Percentiles rank a stretch among this genome's conserved stretches.
phyloP scores from a whole-genome alignment of 2,113 vertebrate species.

The Mobula hypostoma region DNA sequence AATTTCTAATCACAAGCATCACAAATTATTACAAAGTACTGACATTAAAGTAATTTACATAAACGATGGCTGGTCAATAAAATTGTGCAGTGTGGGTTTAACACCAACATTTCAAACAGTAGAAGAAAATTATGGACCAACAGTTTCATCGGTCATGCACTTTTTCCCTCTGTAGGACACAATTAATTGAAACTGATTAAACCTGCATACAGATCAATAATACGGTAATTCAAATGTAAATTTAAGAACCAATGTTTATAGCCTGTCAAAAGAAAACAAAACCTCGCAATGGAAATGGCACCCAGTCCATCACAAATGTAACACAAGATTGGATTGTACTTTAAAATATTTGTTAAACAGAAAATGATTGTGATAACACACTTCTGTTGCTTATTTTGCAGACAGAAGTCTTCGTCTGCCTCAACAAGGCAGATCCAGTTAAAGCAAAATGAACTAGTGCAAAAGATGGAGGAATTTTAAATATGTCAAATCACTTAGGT shows the following conservation, averaged over 20 bases:
- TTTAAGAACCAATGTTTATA: not conserved
- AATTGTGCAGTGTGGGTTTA: not conserved
- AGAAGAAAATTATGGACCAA: not conserved
- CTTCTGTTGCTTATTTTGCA: not conserved
- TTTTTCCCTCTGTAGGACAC: not conserved
- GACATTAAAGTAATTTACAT: not conserved
- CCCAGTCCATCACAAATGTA: not conserved
- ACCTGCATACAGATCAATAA: slow-evolving; percentile 4
- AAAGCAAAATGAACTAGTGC: not conserved
- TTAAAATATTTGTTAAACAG: not conserved
- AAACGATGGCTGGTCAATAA: not conserved
- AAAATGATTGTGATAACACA: not conserved
- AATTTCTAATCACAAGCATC: not conserved
- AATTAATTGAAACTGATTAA: not conserved
- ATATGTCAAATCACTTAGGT: too few species aligned
- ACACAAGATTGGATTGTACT: not conserved
- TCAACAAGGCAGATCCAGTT: not conserved
- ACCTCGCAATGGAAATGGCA: not conserved
- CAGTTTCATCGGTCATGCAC: not conserved
- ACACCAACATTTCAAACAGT: not conserved
- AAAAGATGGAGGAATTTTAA: not conserved
- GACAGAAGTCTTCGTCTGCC: not conserved
- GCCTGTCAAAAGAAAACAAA: not conserved
- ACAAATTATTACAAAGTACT: not conserved
- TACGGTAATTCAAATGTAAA: not conserved